Conservation (phyloP, 2,888 invertebrate species). For the Xestia ashworthii region DNA sequence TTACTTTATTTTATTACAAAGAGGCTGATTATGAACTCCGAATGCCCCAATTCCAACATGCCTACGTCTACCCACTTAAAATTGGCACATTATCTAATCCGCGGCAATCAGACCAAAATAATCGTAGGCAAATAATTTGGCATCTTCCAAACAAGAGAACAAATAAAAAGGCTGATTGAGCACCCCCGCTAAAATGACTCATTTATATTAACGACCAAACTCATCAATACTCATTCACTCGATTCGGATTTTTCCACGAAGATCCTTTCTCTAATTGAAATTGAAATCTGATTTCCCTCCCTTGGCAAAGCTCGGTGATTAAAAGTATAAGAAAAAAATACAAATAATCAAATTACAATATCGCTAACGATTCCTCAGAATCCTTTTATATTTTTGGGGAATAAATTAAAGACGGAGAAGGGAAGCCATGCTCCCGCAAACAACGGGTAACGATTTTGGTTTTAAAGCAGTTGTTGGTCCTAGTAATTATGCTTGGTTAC, state of each 20-base stretch:
- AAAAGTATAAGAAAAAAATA: constrained; percentile 90
- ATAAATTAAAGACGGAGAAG: constrained; percentile 87
- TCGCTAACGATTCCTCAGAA: constrained; percentile 90
- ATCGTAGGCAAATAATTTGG: constrained; percentile 65
- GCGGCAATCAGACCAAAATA: constrained; percentile 43
- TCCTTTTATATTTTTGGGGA: constrained; percentile 90
- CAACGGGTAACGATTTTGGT: constrained; percentile 84
- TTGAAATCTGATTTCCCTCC: constrained; percentile 90
- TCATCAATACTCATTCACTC: constrained; percentile 89
- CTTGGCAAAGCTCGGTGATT: constrained; percentile 84
- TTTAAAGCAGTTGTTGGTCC: constrained; percentile 74
- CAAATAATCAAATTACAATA: constrained; percentile 91
- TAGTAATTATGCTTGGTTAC: constrained; percentile 69
- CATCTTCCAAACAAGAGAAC: constrained; percentile 70
- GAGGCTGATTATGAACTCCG: constrained; percentile 29
- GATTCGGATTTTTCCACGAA: constrained; percentile 85
- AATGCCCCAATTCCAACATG: constrained; percentile 38
- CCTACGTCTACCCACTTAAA: constrained; percentile 47
- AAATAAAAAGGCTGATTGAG: constrained; percentile 81
- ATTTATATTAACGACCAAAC: constrained; percentile 88
- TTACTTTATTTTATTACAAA: constrained; percentile 13
- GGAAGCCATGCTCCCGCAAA: constrained; percentile 81
- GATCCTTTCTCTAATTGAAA: constrained; percentile 89
- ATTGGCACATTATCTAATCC: constrained; percentile 38
- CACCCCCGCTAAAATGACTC: constrained; percentile 81